phyloP scores from a whole-genome alignment of 2,113 vertebrate species.

The Colossoma macropomum region DNA sequence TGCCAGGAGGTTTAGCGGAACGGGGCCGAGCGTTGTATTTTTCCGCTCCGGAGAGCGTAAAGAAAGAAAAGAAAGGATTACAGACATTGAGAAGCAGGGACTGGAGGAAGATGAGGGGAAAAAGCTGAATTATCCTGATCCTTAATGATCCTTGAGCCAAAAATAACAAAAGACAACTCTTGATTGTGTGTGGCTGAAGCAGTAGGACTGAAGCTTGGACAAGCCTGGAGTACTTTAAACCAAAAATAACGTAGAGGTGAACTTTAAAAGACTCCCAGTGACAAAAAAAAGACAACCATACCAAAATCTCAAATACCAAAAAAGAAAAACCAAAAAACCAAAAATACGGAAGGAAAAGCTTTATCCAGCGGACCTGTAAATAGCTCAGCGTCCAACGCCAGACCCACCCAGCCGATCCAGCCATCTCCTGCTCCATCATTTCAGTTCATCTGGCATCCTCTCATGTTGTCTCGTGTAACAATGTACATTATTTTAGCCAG shows the following conservation, averaged over 20 bases:
- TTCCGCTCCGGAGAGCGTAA: slow-evolving; percentile 26
- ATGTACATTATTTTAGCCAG: background rate
- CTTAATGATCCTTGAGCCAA: slow-evolving; percentile 72
- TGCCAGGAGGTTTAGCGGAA: slow-evolving; percentile 48
- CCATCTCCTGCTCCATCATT: slow-evolving; percentile 37
- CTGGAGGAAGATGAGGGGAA: slow-evolving; percentile 43
- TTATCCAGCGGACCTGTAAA: slow-evolving; percentile 85
- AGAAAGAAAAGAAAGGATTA: slow-evolving; percentile 33
- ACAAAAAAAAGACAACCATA: slow-evolving; percentile 78
- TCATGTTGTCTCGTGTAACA: slow-evolving; percentile 56
- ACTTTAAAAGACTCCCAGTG: slow-evolving; percentile 71
- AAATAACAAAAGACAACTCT: slow-evolving; percentile 66
- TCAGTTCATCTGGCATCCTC: slow-evolving; percentile 53
- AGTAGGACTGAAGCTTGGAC: slow-evolving; percentile 69
- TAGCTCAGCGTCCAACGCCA: slow-evolving; percentile 81
- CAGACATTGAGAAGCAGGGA: slow-evolving; percentile 34
- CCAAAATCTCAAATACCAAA: slow-evolving; percentile 85
- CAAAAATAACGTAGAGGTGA: slow-evolving; percentile 69
- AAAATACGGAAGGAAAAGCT: slow-evolving; percentile 86
- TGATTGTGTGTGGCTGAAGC: slow-evolving; percentile 68
- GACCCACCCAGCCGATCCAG: slow-evolving; percentile 48
- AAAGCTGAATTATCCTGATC: background rate
- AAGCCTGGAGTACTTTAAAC: slow-evolving; percentile 77
- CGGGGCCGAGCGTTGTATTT: background rate
- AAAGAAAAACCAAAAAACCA: slow-evolving; percentile 69